These are phyloP conservation scores for Struthidea cinerea DNA, from an alignment of 2,113 vertebrate species.

Conservation along the genomic window DNA sequence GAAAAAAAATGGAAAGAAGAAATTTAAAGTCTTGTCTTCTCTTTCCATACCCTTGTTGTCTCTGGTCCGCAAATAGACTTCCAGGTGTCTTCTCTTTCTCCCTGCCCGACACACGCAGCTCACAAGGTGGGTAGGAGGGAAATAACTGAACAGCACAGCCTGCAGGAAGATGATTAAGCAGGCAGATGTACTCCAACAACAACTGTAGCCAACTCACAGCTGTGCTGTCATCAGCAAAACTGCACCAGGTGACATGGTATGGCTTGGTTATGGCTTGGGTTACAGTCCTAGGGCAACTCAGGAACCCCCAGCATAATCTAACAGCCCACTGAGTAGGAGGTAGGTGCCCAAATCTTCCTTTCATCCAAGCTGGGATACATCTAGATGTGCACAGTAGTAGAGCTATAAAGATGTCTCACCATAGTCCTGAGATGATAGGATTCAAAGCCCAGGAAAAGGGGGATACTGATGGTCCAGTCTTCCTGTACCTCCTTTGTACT, in stretches of 20 bases:
- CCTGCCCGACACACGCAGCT: accelerated
- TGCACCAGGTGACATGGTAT: not conserved
- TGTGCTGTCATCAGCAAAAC: not conserved
- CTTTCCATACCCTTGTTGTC: not conserved
- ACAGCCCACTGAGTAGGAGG: not conserved
- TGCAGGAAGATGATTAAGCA: not conserved
- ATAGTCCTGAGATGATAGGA: not conserved
- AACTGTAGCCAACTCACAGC: not conserved
- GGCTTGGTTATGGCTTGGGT: not conserved
- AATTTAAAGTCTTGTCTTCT: not conserved
- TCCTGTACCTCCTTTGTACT: not conserved
- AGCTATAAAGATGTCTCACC: not conserved
- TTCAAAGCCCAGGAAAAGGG: not conserved
- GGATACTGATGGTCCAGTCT: not conserved
- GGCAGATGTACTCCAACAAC: not conserved
- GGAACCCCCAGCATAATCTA: not conserved
- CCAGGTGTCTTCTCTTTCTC: not conserved
- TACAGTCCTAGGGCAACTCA: not conserved
- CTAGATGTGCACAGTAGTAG: not conserved
- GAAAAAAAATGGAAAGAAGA: not conserved
- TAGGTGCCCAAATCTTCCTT: not conserved
- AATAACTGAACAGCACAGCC: not conserved
- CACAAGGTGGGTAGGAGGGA: not conserved
- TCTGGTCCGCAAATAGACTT: not conserved
- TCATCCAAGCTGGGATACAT: not conserved